A percentile compares a stretch with the other conserved stretches of the same genome.
These are phyloP conservation scores for Pseudochaenichthys georgianus DNA, from an alignment of 2,797 vertebrate species.

Conservation along the genomic window DNA sequence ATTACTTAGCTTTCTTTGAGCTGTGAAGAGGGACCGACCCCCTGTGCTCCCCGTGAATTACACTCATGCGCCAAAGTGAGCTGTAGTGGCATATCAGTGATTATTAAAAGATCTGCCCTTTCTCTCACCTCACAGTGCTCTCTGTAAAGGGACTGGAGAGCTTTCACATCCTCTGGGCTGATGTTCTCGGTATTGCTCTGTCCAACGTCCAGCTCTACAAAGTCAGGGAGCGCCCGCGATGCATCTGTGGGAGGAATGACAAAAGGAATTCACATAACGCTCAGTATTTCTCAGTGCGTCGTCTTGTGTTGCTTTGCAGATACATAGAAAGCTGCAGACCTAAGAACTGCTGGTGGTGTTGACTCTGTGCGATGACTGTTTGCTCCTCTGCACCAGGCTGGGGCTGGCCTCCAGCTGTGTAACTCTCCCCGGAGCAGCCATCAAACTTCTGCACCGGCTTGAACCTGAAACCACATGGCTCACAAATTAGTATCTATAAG, in stretches of 20 bases:
- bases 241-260: slow-evolving; percentile 79
- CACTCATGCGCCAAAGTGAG: neutral
- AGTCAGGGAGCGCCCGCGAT: slow-evolving; percentile 94
- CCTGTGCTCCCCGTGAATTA: slow-evolving; percentile 8
- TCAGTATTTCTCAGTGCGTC: neutral
- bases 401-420: slow-evolving; percentile 86
- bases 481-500: slow-evolving; percentile 16
- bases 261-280: neutral
- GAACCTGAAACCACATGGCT: slow-evolving; percentile 83
- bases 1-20: slow-evolving; percentile 11
- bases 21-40: neutral
- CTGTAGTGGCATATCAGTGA: neutral
- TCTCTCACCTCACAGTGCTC: slow-evolving; percentile 94
- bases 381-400: slow-evolving; percentile 88
- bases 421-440: slow-evolving; percentile 85
- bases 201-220: slow-evolving; percentile 90
- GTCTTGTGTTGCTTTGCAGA: neutral
- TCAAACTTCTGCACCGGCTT: slow-evolving; percentile 94
- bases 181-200: slow-evolving; percentile 87
- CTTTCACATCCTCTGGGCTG: slow-evolving; percentile 89
- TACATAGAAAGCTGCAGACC: slow-evolving; percentile 80
- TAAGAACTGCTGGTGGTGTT: slow-evolving; percentile 98
- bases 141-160: slow-evolving; percentile 94
- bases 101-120: neutral
- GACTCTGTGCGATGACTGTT: slow-evolving; percentile 93